These are phyloP conservation scores for Camponotus fellah DNA, from an alignment of 2,888 invertebrate genomes.

Conservation along the genomic window DNA sequence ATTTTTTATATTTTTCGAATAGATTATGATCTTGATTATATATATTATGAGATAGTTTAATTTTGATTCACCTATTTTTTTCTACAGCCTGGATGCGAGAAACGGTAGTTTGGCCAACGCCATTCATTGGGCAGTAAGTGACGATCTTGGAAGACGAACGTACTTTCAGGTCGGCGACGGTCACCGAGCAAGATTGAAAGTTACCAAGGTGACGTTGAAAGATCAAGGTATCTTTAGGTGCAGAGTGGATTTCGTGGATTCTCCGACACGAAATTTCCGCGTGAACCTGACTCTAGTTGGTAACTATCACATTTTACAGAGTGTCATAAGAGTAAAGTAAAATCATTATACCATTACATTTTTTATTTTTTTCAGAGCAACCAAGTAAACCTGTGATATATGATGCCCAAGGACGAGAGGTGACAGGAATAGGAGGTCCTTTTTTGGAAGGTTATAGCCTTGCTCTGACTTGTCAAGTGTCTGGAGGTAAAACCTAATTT, in stretches of 20 bases:
- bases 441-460: conserved; percentile 95
- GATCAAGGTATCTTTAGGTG: conserved; percentile 96
- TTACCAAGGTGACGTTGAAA: conserved; percentile 90
- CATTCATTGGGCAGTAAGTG: conserved; percentile 92
- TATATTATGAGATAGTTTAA: background rate
- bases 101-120: conserved; percentile 89
- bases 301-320: conserved; percentile 86
- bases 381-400: conserved; percentile 94
- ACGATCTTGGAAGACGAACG: conserved; percentile 91
- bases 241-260: conserved; percentile 95
- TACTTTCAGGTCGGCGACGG: conserved; percentile 92
- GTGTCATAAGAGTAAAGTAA: background rate
- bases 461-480: conserved; percentile 94
- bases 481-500: conserved; percentile 90
- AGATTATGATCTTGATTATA: background rate
- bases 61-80: background rate
- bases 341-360: background rate
- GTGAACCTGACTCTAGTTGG: conserved; percentile 96
- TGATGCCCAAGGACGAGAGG: conserved; percentile 93
- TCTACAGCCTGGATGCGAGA: conserved; percentile 91
- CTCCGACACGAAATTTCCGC: conserved; percentile 94
- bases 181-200: conserved; percentile 89
- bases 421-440: conserved; percentile 93
- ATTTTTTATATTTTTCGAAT: too few relatives aligned
- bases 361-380: conserved; percentile 89